Conservation (phyloP, 1,140 invertebrate genomes). For the Scaptomyza graminum region DNA sequence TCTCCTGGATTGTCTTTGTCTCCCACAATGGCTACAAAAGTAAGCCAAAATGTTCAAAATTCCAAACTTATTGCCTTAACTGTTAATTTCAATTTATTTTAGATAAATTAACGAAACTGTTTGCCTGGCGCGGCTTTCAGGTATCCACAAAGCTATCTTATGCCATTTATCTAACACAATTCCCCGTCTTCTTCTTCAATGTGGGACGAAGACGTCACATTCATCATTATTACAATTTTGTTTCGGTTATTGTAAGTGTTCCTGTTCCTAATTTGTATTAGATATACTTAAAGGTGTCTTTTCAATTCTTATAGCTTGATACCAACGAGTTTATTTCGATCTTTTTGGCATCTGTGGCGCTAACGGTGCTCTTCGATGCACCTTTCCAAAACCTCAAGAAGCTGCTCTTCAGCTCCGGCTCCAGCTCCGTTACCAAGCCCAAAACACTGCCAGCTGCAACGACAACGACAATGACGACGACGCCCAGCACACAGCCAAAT, state of each 20-base stretch:
- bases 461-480: conserved; percentile 2
- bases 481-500: conserved; percentile 35
- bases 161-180: conserved; percentile 88
- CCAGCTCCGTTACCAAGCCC: neutral
- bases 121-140: conserved; percentile 87
- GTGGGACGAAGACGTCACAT: conserved; percentile 86
- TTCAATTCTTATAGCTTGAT: conserved; percentile 84
- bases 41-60: conserved; percentile 60
- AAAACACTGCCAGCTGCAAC: conserved; percentile 5
- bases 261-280: neutral
- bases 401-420: conserved; percentile 77
- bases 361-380: conserved; percentile 88
- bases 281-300: neutral
- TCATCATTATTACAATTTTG: conserved; percentile 86
- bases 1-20: conserved; percentile 88
- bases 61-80: neutral
- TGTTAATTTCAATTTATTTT: conserved; percentile 9
- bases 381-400: conserved; percentile 89
- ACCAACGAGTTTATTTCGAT: conserved; percentile 86
- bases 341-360: conserved; percentile 85
- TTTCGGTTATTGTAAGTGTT: conserved; percentile 84
- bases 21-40: conserved; percentile 87
- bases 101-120: conserved; percentile 85
- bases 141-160: conserved; percentile 87
- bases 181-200: conserved; percentile 88